Evolutionary conservation across 2,113 vertebrate genomes (phyloP).

Genomic region (Perca flavescens): DNA sequence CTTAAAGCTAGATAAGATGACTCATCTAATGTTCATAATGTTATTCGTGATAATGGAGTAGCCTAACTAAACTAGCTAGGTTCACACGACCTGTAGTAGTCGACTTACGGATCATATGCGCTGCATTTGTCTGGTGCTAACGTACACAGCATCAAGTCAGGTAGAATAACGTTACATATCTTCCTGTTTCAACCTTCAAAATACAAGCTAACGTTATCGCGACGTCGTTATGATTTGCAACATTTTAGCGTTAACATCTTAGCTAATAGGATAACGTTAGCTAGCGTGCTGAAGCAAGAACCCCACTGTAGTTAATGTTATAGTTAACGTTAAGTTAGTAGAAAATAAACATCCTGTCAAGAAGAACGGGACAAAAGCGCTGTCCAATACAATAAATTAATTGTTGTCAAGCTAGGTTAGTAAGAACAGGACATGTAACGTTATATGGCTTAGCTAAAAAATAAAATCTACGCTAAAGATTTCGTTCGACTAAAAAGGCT

Average conservation of each 20-base stretch:
- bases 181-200: neutral
- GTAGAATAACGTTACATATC: no score
- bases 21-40: no score
- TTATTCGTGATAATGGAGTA: neutral
- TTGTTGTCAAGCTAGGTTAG: neutral
- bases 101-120: no score
- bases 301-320: neutral
- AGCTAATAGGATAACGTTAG: no score
- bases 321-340: neutral
- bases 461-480: neutral
- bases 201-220: neutral
- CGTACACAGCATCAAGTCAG: neutral
- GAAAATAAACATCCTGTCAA: neutral
- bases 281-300: neutral
- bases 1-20: neutral
- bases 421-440: neutral
- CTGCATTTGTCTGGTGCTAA: neutral
- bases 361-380: neutral
- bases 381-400: neutral
- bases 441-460: neutral
- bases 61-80: neutral
- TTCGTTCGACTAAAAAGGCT: neutral
- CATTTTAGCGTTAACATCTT: neutral
- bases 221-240: neutral
- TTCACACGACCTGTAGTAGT: neutral